phyloP scores from a whole-genome alignment of 1,140 invertebrate genomes.

The Magallana gigas region DNA sequence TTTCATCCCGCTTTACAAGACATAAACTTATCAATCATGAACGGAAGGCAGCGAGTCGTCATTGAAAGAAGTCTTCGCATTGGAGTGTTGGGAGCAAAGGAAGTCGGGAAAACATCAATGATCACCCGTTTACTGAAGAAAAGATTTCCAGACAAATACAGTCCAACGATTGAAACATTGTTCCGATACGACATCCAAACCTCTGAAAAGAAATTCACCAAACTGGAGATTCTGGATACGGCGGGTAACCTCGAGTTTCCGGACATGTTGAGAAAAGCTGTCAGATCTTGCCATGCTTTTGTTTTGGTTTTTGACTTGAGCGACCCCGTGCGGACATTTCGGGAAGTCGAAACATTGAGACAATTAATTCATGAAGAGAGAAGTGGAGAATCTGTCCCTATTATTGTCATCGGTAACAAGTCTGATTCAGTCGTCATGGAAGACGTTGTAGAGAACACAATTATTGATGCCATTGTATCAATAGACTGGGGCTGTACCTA shows the following conservation, averaged over 20 bases:
- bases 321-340: slow-evolving; percentile 86
- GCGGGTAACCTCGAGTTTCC: slow-evolving; percentile 90
- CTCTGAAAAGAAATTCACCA: slow-evolving; percentile 46
- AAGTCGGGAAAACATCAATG: slow-evolving; percentile 7
- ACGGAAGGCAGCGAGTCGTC: too few species aligned
- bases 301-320: slow-evolving; percentile 92
- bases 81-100: background rate
- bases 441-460: background rate
- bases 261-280: slow-evolving; percentile 92
- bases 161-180: slow-evolving; percentile 93
- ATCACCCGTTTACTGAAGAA: background rate
- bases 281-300: slow-evolving; percentile 91
- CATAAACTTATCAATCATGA: too few species aligned
- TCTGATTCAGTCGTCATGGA: background rate
- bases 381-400: background rate
- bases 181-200: slow-evolving; percentile 91
- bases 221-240: slow-evolving; percentile 88
- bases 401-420: background rate
- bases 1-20: too few species aligned
- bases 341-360: slow-evolving; percentile 78
- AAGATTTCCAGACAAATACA: slow-evolving; percentile 84
- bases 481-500: background rate
- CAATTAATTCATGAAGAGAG: slow-evolving; percentile 41
- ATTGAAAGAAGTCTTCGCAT: background rate
- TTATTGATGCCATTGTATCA: background rate